A percentile compares a stretch with the other conserved stretches of the same genome.
Conservation (phyloP, 2,113 vertebrate genomes). For the Tragelaphus buxtoni region DNA sequence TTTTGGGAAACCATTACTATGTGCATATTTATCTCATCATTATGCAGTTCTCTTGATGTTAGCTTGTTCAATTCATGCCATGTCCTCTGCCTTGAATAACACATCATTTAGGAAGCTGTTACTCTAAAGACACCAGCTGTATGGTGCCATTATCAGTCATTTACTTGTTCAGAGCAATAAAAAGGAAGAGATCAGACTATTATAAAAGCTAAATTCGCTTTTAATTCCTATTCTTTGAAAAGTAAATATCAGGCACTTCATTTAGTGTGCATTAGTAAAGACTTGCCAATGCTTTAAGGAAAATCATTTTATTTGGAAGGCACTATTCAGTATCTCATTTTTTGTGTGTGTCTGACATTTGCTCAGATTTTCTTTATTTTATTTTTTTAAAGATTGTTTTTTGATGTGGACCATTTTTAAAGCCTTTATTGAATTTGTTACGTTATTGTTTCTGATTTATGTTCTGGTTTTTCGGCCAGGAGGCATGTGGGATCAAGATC, state of each 20-base stretch:
- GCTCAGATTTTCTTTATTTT: neutral
- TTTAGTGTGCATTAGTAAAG: conserved; percentile 22
- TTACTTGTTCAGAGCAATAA: conserved; percentile 19
- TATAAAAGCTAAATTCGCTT: conserved; percentile 11
- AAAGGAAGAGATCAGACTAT: neutral
- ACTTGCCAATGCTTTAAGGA: neutral
- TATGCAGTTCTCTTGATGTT: conserved; percentile 14
- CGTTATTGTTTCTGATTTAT: neutral
- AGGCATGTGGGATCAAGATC: neutral
- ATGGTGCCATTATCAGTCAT: conserved; percentile 13
- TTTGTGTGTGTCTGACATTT: neutral
- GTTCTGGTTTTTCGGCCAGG: neutral
- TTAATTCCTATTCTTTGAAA: conserved; percentile 35
- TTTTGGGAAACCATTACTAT: neutral
- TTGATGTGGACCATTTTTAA: neutral
- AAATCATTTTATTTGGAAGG: conserved; percentile 14
- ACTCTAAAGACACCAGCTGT: conserved; percentile 23
- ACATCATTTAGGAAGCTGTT: conserved; percentile 26
- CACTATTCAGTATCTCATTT: neutral
- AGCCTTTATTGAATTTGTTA: neutral
- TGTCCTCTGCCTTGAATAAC: conserved; percentile 33
- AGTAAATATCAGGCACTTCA: conserved; percentile 16
- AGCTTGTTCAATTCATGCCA: neutral
- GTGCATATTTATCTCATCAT: conserved; percentile 36
- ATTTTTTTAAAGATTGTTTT: neutral